These are phyloP conservation scores for Paratrypauchen microcephalus DNA, from an alignment of 2,797 vertebrate species.

Conservation along the genomic window DNA sequence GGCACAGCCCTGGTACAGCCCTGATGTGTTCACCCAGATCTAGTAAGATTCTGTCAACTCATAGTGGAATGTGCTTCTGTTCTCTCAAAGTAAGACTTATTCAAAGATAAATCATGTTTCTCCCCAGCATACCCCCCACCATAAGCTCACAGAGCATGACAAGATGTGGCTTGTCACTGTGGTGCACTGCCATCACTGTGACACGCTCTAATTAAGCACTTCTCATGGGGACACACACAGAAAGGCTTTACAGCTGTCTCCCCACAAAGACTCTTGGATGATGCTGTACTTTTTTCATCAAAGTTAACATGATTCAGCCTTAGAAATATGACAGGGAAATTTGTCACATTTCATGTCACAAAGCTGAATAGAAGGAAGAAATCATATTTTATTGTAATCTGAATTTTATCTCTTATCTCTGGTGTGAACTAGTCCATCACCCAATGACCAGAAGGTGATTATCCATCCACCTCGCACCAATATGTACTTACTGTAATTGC, in stretches of 20 bases:
- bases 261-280: not conserved
- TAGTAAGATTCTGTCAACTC: not conserved
- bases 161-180: conserved; percentile 2
- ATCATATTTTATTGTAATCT: not conserved
- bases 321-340: not conserved
- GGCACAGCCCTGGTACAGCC: not conserved
- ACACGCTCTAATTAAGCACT: conserved; percentile 1
- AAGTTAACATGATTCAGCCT: not conserved
- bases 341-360: not conserved
- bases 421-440: not conserved
- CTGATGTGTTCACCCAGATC: not conserved
- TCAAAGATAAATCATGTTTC: not conserved
- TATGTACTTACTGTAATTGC: conserved; percentile 2
- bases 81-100: not conserved
- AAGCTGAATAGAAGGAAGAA: not conserved
- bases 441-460: not conserved
- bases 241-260: not conserved
- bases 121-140: not conserved
- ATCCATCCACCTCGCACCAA: not conserved
- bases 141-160: not conserved
- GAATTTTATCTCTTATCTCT: not conserved
- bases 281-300: not conserved
- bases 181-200: not conserved
- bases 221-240: not conserved
- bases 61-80: not conserved